Base-by-base conservation (phyloP, 2,888 invertebrate genomes). In the Crematogaster levior region DNA sequence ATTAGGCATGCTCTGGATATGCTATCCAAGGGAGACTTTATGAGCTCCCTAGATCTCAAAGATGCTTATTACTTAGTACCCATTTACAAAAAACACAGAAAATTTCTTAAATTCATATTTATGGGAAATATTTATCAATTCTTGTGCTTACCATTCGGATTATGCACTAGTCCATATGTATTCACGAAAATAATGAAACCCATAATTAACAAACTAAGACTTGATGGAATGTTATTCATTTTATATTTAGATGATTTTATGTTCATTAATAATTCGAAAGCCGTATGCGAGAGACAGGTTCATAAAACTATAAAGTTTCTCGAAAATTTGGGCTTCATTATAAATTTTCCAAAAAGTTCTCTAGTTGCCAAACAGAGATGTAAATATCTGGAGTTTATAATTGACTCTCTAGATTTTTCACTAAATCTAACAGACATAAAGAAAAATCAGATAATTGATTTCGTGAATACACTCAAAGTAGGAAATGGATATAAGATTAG, bases 331-430 rank as follows among this genome's bases (percentile, higher is more conserved):
- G 88, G 82, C 15, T 87, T 90, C 24, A 70, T 88, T 6, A 83
- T 88, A 53, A 90, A 89, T 65, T 46, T 46, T n/a, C 1, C 72
- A 68, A 88, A 89, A 37, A 87, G 85, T 82, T 24, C 66, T 0
- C 15, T 84, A 10, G 40, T 61, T 3, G 70, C 86, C 0, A 24
- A 10, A 1, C 75, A 79, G 43, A 43, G 24, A 46, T 86, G 82
- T 58, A 82, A 82, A 74, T 87, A 80, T n/a, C 70, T 83, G 46
- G 84, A 84, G 10, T 87, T 88, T 72, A 51, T 87, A 7, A 84
- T 86, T 21, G 37, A 85, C 60, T 74, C 85, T 3, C 30, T 70
- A 2, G n/a, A 82, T 15, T 85, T 83, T 27, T 65, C 40, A 0
- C 24, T 83, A 66, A 56, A 84, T 7, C 43, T 85, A 58, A 68